phyloP scores from a whole-genome alignment of 2,113 vertebrate species.

The Terrapene triunguis region DNA sequence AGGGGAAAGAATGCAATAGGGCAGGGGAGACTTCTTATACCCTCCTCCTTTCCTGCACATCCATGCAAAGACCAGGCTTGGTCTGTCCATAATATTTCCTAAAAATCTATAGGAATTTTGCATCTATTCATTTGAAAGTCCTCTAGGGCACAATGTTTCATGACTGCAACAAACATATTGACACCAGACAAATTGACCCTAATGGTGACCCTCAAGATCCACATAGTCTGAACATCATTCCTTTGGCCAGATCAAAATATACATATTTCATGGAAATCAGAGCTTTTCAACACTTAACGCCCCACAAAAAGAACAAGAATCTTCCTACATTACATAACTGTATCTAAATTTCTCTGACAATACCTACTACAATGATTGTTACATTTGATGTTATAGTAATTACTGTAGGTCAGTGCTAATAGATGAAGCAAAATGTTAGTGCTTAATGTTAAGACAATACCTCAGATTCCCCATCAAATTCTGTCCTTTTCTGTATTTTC shows the following conservation, averaged over 20 bases:
- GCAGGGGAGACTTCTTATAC: neutral
- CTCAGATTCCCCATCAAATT: neutral
- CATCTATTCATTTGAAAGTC: neutral
- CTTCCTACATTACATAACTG: neutral
- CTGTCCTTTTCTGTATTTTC: neutral
- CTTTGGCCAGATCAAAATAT: neutral
- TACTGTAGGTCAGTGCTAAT: neutral
- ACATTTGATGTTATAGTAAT: neutral
- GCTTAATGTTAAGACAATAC: neutral
- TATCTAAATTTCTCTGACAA: neutral
- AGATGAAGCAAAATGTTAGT: neutral
- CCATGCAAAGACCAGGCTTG: neutral
- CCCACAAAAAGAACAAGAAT: neutral
- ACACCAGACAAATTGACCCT: neutral
- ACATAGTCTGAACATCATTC: neutral
- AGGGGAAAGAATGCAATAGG: neutral
- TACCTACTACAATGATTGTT: neutral
- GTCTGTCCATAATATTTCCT: accelerated
- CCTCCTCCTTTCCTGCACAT: neutral
- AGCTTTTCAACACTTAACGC: neutral
- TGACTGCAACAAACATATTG: neutral
- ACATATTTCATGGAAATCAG: neutral
- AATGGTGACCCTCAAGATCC: neutral
- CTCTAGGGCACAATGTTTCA: accelerated
- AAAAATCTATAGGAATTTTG: neutral